Evolutionary conservation across 2,888 invertebrate genomes (phyloP), one percentile per base, ranked within the genome.

Genomic region (Oxystoma pomonae): DNA sequence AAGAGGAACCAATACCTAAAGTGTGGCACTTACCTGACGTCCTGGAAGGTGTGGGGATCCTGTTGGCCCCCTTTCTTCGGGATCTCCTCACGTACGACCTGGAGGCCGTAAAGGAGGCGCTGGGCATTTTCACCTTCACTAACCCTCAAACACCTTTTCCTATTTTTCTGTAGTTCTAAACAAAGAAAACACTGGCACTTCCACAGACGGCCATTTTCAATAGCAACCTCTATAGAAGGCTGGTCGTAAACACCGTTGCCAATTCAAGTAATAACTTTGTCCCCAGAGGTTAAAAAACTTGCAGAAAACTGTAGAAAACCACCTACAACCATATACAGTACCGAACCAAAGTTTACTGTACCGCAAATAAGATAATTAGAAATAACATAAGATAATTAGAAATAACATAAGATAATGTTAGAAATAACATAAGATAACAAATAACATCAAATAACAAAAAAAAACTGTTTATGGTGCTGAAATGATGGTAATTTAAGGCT

Each of bases 91-190:
- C 90, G 85, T 92, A 93, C 84, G 92, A 91, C 86, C 93, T 90
- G 83, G 92, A 91, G 83, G 93, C 92, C 81, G 92, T 92, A 84
- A 94, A 93, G 82, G 94, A 94, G 85, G 94, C 94, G 87, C 94
- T 94, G 87, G 94, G 94, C 94, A 94, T 92, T 84, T 88, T 91
- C 83, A 82, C 82, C 83, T 71, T 70, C 74, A 72, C 75, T 71
- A 73, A 74, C 73, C 74, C 76, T 76, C 71, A 72, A 71, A 72
- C 74, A 75, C 83, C 66, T 69, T 67, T 66, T 56, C 17, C 18
- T 16, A 20, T 55, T 62, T 66, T 63, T 64, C 83, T 82, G 81
- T 81, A 81, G 82, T 81, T 79, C 87, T 88, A 90, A 89, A 90
- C 90, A 90, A 90, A 90, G 90, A 87, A 90, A 86, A 87, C 87